These are phyloP conservation scores for Drosophila putrida DNA, from an alignment of 2,888 invertebrate genomes.

Conservation along the genomic window DNA sequence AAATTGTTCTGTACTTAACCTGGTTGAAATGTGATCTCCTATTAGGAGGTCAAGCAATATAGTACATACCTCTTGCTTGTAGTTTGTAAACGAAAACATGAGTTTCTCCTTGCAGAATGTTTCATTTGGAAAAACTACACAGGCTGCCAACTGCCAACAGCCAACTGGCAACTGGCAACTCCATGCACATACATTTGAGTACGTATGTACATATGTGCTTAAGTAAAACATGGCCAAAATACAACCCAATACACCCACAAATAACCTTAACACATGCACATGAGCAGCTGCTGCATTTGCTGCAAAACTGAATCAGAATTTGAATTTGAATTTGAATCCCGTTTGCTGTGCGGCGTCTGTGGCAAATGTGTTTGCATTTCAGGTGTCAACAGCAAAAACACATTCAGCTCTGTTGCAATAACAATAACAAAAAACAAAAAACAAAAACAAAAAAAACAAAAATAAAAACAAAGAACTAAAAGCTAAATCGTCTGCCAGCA, in stretches of 20 bases:
- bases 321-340: slow-evolving; percentile 49
- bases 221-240: slow-evolving; percentile 15
- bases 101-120: slow-evolving; percentile 43
- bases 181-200: neutral
- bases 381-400: slow-evolving; percentile 79
- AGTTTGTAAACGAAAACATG: slow-evolving; percentile 65
- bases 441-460: slow-evolving; percentile 48
- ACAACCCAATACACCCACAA: slow-evolving; percentile 18
- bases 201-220: neutral
- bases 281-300: slow-evolving; percentile 39
- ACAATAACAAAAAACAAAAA: slow-evolving; percentile 61
- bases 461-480: slow-evolving; percentile 50
- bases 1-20: slow-evolving; percentile 4
- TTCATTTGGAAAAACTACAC: slow-evolving; percentile 39
- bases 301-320: slow-evolving; percentile 56
- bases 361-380: slow-evolving; percentile 77
- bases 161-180: slow-evolving; percentile 46
- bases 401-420: slow-evolving; percentile 77
- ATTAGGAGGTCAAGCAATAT: slow-evolving; percentile 45
- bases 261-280: slow-evolving; percentile 26
- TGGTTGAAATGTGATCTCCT: slow-evolving; percentile 1
- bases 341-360: slow-evolving; percentile 70
- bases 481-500: slow-evolving; percentile 50
- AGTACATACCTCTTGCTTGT: slow-evolving; percentile 53
- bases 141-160: slow-evolving; percentile 60